Evolutionary conservation across 2,797 vertebrate genomes (phyloP).

Genomic region (Rhodeus uyekii): DNA sequence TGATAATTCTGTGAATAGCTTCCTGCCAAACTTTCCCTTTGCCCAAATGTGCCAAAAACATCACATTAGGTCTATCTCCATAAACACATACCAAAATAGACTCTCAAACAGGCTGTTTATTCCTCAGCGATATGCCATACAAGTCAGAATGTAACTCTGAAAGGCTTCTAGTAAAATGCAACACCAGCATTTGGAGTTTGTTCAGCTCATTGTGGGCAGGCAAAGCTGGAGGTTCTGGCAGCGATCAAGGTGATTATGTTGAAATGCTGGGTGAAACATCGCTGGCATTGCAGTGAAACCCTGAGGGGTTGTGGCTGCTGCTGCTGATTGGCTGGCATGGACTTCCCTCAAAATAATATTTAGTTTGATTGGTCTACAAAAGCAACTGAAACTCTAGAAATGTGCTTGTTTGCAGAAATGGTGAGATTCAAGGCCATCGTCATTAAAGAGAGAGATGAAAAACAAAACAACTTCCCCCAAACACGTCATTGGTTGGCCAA

Average conservation of each 20-base stretch:
- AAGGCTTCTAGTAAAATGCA: constrained; percentile 50
- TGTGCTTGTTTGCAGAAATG: not conserved
- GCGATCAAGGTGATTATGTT: constrained; percentile 9
- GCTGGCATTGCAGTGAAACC: not conserved
- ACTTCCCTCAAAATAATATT: not conserved
- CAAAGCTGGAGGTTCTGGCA: not conserved
- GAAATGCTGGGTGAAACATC: not conserved
- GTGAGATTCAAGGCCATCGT: not conserved
- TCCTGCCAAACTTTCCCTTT: constrained; percentile 32
- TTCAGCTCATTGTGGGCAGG: constrained; percentile 15
- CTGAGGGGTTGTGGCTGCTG: not conserved
- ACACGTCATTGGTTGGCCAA: not conserved
- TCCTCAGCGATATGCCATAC: constrained; percentile 58
- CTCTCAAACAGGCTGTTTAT: constrained; percentile 63
- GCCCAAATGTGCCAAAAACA: constrained; percentile 61
- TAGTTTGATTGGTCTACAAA: not conserved
- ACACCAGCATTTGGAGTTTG: not conserved
- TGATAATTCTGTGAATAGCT: constrained; percentile 68
- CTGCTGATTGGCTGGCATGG: not conserved
- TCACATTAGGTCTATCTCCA: constrained; percentile 61
- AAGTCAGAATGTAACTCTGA: constrained; percentile 57
- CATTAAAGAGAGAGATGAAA: not conserved
- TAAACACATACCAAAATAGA: constrained; percentile 76
- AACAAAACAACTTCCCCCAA: not conserved
- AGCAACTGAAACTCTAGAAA: not conserved